Evolutionary conservation across 2,113 vertebrate genomes (phyloP).

Genomic region (Forbesichthys agassizii): DNA sequence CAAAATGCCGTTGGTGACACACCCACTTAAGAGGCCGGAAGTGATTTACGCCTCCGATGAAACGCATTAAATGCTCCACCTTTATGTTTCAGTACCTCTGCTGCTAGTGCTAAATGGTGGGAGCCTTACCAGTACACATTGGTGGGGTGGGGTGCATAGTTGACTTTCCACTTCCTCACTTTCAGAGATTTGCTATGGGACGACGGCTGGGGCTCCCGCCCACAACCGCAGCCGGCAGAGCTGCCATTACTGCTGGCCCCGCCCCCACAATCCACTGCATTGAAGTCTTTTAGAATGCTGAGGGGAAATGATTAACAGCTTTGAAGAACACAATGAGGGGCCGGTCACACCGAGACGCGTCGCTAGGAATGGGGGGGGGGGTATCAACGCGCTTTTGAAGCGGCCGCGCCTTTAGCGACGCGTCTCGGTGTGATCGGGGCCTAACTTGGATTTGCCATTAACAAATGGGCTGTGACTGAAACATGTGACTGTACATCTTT

Average conservation of each 20-base stretch:
- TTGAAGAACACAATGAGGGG: constrained; percentile 2
- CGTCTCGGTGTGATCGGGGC: too few species aligned
- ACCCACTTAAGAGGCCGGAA: too few species aligned
- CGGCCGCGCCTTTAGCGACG: too few species aligned
- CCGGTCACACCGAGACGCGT: too few species aligned
- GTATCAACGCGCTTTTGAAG: too few species aligned
- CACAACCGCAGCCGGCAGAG: constrained; percentile 67
- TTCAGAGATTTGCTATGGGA: constrained; percentile 74
- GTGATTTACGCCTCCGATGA: too few species aligned
- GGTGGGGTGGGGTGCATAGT: constrained; percentile 84
- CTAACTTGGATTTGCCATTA: not conserved
- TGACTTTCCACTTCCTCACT: constrained; percentile 81
- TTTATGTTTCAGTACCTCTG: too few species aligned
- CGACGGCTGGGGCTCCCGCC: constrained; percentile 82
- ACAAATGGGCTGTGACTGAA: not conserved
- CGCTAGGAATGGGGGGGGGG: too few species aligned
- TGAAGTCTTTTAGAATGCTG: constrained; percentile 95
- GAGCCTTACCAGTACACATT: constrained; percentile 89
- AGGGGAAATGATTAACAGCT: constrained; percentile 23
- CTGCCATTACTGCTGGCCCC: not conserved
- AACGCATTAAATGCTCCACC: too few species aligned
- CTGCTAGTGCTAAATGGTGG: not conserved
- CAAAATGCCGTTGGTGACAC: too few species aligned
- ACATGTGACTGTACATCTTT: too few species aligned
- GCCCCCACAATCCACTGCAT: constrained; percentile 83